Evolutionary conservation across 2,888 invertebrate species (phyloP), one percentile per base, ranked within the genome.

Genomic region (Drosophila prostipennis): DNA sequence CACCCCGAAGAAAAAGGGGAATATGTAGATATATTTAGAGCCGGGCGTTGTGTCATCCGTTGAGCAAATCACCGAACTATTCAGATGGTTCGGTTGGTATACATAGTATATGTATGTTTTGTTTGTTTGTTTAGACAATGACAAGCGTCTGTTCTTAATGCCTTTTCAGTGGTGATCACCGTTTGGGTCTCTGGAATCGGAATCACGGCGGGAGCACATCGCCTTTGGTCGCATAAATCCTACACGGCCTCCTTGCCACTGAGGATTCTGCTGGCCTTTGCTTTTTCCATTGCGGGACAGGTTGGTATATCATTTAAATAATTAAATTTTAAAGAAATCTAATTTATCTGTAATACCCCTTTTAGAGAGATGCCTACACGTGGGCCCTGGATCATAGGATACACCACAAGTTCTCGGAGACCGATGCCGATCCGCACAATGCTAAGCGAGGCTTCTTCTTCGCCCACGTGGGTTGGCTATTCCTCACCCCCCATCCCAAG

Each of bases 391-490:
- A 97, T 89, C 97, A 97, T 90, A 93, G 97, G 76, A 96, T 97
- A 49, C 97, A 97, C 90, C 97, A 97, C 92, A 97, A 97, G 90
- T 97, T 96, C 92, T 94, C 96, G 36, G 97, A 97, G 92, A 96
- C 97, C 0, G 96, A 96, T 68, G 96, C 97, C 0, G 97, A 97
- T 91, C 92, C 92, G 3, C 92, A 92, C 49, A 96, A 97, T 91
- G 95, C 96, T 2, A 94, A 95, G 52, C 93, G 97, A 42, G 98
- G 98, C 11, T 97, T 97, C 92, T 96, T 96, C 93, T 98, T 98
- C 91, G 95, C 98, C 0, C 98, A 98, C 90, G 96, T 98, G 8
- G 98, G 98, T 7, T 98, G 98, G 98, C 92, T 98, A 45, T 94
- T 98, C 55, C 93, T 95, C 0, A 96, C 96, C 0, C 97, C 98